These are phyloP conservation scores for Vidua macroura DNA, from an alignment of 2,113 vertebrate genomes.

Conservation along the genomic window DNA sequence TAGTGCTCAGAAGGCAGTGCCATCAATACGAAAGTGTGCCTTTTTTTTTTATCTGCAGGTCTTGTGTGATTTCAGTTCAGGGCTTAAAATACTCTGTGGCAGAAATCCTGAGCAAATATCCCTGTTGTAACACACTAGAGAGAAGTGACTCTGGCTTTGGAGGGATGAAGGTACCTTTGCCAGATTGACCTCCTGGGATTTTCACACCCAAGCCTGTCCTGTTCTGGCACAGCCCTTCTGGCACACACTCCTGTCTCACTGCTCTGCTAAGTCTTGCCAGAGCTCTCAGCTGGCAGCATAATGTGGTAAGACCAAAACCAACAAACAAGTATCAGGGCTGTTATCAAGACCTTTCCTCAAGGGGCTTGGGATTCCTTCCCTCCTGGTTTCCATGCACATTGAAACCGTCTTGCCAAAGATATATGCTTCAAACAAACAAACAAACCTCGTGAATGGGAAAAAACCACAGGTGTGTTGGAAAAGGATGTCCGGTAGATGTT, in stretches of 20 bases:
- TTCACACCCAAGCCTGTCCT: neutral
- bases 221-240: neutral
- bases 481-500: neutral
- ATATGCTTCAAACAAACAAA: neutral
- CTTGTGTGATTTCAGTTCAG: neutral
- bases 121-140: neutral
- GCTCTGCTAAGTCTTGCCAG: neutral
- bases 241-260: neutral
- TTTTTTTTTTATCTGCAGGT: neutral
- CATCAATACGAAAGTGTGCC: neutral
- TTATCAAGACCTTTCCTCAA: neutral
- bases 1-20: neutral
- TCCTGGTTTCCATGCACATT: neutral
- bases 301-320: neutral
- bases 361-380: neutral
- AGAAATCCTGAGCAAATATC: neutral
- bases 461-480: neutral
- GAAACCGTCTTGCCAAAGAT: neutral
- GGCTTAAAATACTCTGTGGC: neutral
- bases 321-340: neutral
- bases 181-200: neutral
- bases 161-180: neutral
- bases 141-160: neutral
- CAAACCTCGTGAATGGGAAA: neutral
- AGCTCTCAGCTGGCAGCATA: neutral